Base-by-base conservation (phyloP, 1,140 invertebrate species). In the Thaumetopoea pityocampa region DNA sequence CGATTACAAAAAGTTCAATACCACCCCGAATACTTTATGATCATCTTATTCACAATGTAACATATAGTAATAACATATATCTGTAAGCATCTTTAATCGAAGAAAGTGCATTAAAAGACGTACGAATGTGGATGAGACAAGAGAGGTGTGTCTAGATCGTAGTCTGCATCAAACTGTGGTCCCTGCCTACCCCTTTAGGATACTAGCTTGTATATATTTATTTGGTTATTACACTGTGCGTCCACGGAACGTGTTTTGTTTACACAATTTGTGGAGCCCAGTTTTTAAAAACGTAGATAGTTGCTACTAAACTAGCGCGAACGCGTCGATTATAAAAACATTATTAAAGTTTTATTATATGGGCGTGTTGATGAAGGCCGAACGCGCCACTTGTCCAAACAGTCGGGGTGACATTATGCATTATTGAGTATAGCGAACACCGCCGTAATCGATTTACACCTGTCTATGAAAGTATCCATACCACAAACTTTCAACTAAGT, bases 341-440 rank as follows among this genome's bases (percentile, higher is more conserved):
- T 82, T 72, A 71, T 79, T 82, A 82, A 78, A 71, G 56, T 79
- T 78, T 78, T 78, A 82, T 77, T 77, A 69, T 74, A 67, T 67
- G 56, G 57, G 53, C 57, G 65, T 74, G 69, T 69, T 71, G 74
- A 78, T 69, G 78, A 79, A 73, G 78, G 72, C 74, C 72, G 68
- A 55, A 54, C 63, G 56, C 46, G 51, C 41, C 79, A 79, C 76
- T 79, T 83, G 79, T 80, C 72, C 74, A 83, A 83, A 83, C 76
- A 83, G 18, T 23, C 46, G 35, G 49, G 34, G 54, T 62, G 67
- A 69, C 62, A 65, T 42, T 58, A 51, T 80, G 76, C 80, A 83
- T 80, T 80, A 83, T 83, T 77, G 51, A 83, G 61, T 59, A 50
- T 37, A 55, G 35, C 54, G 56, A 55, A 38, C 63, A 45, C 58